Evolutionary conservation across 2,113 vertebrate species (phyloP), one percentile per base, ranked within the genome.

Genomic region (Zingel zingel): DNA sequence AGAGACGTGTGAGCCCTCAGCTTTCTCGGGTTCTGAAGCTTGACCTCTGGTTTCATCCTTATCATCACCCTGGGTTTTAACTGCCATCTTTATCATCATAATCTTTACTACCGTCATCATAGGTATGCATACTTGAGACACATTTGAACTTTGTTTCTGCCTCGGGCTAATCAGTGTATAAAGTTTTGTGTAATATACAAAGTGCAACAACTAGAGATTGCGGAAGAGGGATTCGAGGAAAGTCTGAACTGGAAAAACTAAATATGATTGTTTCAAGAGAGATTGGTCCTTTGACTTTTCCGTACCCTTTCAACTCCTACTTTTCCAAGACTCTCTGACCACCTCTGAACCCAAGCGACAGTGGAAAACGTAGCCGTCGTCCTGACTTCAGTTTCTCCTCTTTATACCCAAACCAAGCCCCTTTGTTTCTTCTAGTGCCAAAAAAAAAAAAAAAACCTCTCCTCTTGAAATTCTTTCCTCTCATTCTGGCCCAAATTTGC

Each of bases 371-470:
- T 43, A 84, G 51, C 86, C 21, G 50, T 81, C 66, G n/a, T 75
- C 69, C 76, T 57, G 74, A 81, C 79, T 88, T 51, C 57, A 79
- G 68, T 92, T 86, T 89, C 85, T 84, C 57, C 61, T 82, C 79
- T 83, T 71, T 67, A 33, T 75, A 75, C 81, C 79, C 58, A 88
- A 89, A 89, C 83, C 84, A 79, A 88, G 70, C 71, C 78, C 90
- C 68, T 91, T 89, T 90, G 88, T 94, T 92, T 93, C 78, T 91
- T 88, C 74, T 13, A 3, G 25, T 75, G 91, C 92, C 89, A 94
- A 92, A 92, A 61, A 69, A 84, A 82, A 85, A n/a, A 71, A 33
- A 33, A 30, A 30, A 30, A 30, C 30, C 78, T 88, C 86, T 90
- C 77, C 86, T 87, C 83, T 74, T 30, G 51, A 89, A 77, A 91